Evolutionary conservation across 2,113 vertebrate species (phyloP).

Genomic region (Andinoacara biseriatus): DNA sequence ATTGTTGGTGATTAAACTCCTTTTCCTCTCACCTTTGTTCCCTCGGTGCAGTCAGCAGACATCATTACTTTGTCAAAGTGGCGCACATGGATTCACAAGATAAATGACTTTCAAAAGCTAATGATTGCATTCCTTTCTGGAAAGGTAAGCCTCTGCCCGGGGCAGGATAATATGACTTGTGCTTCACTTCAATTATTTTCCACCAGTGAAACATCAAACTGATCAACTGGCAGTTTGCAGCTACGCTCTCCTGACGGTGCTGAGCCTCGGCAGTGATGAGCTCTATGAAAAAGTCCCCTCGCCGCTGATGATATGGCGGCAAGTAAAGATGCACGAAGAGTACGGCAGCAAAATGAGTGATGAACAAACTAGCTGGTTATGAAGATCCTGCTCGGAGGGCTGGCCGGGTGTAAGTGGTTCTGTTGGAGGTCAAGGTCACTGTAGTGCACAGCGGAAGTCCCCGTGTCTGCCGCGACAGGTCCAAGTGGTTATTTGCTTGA

Average conservation of each 20-base stretch:
- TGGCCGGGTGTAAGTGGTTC: slow-evolving; percentile 25
- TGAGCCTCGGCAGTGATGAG: neutral
- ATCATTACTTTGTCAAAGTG: slow-evolving; percentile 70
- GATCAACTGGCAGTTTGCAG: slow-evolving; percentile 38
- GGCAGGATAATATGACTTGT: slow-evolving; percentile 63
- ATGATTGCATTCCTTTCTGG: slow-evolving; percentile 79
- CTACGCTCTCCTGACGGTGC: neutral
- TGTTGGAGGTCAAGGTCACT: slow-evolving; percentile 63
- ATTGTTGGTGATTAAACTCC: neutral
- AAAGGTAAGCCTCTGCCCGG: slow-evolving; percentile 79
- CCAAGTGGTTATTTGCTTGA: slow-evolving; percentile 59
- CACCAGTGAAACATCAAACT: slow-evolving; percentile 60
- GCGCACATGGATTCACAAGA: slow-evolving; percentile 75
- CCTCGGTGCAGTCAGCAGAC: slow-evolving; percentile 58
- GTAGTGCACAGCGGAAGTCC: slow-evolving; percentile 59
- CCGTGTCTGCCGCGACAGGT: slow-evolving; percentile 57
- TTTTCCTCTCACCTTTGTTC: neutral
- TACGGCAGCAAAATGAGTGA: neutral
- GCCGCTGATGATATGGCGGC: neutral
- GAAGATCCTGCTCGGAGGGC: neutral
- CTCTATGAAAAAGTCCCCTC: neutral
- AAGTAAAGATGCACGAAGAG: neutral
- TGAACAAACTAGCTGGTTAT: neutral
- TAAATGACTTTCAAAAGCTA: slow-evolving; percentile 83
- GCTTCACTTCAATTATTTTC: slow-evolving; percentile 65